Base-by-base conservation (phyloP, 1,140 invertebrate genomes). In the Drosophila equinoxialis region DNA sequence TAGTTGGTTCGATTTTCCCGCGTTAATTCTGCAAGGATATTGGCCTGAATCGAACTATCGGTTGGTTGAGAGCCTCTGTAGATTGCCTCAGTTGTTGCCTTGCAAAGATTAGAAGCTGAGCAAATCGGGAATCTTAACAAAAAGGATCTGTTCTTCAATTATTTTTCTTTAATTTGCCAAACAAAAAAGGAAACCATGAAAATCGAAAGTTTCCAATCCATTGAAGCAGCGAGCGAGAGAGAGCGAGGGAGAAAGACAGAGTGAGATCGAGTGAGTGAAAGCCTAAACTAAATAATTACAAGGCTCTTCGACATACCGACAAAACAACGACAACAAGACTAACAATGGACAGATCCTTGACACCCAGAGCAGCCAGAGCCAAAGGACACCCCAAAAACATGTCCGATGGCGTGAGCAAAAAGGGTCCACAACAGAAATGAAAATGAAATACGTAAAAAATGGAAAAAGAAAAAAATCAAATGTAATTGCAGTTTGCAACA, bases 201-300 rank as follows among this genome's bases (percentile, higher is more conserved):
- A 86, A 81, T 79, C 23, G 35, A 61, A 73, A 85, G 69, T 85
- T 85, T 85, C 82, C 82, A 42, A 71, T 48, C 75, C 78, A 86
- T 23, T 86, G 82, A 66, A 54, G 48, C 64, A 26, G 64, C 67
- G 66, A 62, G 26, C 51, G 42, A 71, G 66, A 62, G 33, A 39
- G 20, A 68, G 20, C 26, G 59, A 45, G 33, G 8, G 14, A 33
- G 55, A 45, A 45, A 51, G 57, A 41, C 20, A 58, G 41, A 6
- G 6, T 30, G 30, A 58, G 26, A 13, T 17, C 37, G 26, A 37
- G 33, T 39, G 54, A 45, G 35, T 0, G 35, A 26, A 55, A 69
- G 62, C 42, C 58, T 77, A 65, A 86, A 86, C 82, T 87, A 87
- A 87, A 87, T 85, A 85, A 87, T 85, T 85, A 82, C 68, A 73